Conservation (phyloP, 2,888 invertebrate genomes). For the Drosophila crucigera region DNA sequence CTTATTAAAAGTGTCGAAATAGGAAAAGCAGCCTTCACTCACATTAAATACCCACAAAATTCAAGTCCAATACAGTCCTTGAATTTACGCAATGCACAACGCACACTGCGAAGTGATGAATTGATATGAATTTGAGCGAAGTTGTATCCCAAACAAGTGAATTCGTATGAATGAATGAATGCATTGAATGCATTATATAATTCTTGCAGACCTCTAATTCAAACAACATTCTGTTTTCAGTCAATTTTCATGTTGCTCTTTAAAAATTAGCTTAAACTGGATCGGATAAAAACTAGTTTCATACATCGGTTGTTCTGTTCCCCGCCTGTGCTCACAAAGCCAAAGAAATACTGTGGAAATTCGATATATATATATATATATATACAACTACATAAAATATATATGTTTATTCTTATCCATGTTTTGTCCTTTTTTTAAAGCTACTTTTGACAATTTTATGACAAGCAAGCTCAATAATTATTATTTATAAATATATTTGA, state of each 20-base stretch:
- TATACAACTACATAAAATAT: neutral
- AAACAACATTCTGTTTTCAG: neutral
- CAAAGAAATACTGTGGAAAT: neutral
- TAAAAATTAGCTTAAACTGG: neutral
- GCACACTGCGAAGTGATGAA: neutral
- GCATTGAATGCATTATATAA: neutral
- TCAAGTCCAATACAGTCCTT: neutral
- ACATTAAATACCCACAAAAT: too few relatives aligned
- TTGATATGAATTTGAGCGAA: neutral
- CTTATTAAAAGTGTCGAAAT: neutral
- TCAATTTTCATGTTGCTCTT: neutral
- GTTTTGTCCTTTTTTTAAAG: neutral
- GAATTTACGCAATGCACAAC: neutral
- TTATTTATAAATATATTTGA: conserved; percentile 34
- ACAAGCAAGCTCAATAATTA: conserved; percentile 12
- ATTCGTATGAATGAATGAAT: neutral
- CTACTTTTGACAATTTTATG: conserved; percentile 5
- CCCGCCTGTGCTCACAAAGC: neutral
- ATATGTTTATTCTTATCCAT: conserved; percentile 3
- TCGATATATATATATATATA: neutral
- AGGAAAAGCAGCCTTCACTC: neutral
- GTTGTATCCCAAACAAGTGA: too few relatives aligned
- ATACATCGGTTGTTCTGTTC: neutral
- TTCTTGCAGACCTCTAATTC: neutral
- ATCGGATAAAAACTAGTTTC: neutral